These are phyloP conservation scores for Rugalucina vietnamica DNA, from an alignment of 2,888 invertebrate species.

Conservation along the genomic window DNA sequence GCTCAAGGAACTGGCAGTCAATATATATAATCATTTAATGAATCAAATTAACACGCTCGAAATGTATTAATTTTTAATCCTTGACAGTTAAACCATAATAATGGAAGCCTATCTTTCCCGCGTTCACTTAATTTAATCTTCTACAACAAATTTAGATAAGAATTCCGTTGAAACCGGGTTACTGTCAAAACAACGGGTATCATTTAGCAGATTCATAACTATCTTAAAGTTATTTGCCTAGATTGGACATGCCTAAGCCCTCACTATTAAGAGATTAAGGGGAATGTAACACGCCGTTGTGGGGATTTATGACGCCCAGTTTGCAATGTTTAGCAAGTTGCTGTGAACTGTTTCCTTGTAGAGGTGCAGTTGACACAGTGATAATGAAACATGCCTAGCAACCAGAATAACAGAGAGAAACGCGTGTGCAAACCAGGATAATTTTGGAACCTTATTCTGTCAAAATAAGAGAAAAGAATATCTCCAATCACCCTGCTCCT, in stretches of 20 bases:
- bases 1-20: too few species aligned
- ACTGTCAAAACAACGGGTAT: background rate
- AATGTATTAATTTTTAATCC: constrained; percentile 57
- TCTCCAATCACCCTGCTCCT: too few species aligned
- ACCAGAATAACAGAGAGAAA: background rate
- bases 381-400: background rate
- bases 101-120: constrained; percentile 47
- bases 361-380: background rate
- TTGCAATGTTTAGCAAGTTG: background rate
- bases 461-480: too few species aligned
- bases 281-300: background rate
- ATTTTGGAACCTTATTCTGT: too few species aligned
- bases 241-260: background rate
- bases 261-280: background rate
- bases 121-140: constrained; percentile 1
- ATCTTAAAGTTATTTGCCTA: background rate
- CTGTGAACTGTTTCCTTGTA: background rate
- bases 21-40: too few species aligned
- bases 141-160: constrained; percentile 4
- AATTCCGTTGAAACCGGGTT: background rate
- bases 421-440: too few species aligned
- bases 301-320: background rate
- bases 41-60: constrained; percentile 12
- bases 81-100: constrained; percentile 51
- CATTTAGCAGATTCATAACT: constrained; percentile 5